Evolutionary conservation across 2,113 vertebrate species (phyloP).

Genomic region (Ginglymostoma cirratum): DNA sequence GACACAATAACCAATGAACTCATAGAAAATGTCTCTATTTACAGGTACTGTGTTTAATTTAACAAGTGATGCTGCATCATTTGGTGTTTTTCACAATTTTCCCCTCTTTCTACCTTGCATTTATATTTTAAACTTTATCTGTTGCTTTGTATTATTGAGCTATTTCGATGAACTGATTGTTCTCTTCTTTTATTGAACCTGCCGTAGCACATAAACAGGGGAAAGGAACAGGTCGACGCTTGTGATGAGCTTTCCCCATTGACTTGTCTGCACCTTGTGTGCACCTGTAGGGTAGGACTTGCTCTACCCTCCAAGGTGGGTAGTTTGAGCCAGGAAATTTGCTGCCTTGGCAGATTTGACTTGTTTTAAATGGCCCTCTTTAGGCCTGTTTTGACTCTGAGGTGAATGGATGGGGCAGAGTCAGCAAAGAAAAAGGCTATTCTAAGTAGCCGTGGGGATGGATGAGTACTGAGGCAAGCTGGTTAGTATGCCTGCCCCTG

Average conservation of each 20-base stretch:
- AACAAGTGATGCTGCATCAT: neutral
- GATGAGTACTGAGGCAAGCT: neutral
- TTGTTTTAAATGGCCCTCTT: neutral
- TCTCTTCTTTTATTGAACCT: neutral
- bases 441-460: neutral
- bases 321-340: neutral
- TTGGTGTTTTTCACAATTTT: neutral
- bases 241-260: neutral
- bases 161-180: neutral
- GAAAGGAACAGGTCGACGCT: neutral
- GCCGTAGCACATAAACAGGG: neutral
- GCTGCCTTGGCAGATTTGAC: neutral
- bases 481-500: neutral
- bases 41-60: slow-evolving; percentile 56
- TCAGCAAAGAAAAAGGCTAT: neutral
- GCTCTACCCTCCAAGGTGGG: neutral
- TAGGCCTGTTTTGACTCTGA: neutral
- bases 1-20: slow-evolving; percentile 72
- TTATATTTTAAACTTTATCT: neutral
- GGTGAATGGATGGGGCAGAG: neutral
- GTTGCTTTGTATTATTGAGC: neutral
- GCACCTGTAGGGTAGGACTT: neutral
- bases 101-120: neutral
- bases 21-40: slow-evolving; percentile 79
- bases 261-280: neutral